A percentile compares a stretch with the other conserved stretches of the same genome.
These are phyloP conservation scores for Heterodera schachtii DNA, from an alignment of 1,140 invertebrate genomes.

Conservation along the genomic window DNA sequence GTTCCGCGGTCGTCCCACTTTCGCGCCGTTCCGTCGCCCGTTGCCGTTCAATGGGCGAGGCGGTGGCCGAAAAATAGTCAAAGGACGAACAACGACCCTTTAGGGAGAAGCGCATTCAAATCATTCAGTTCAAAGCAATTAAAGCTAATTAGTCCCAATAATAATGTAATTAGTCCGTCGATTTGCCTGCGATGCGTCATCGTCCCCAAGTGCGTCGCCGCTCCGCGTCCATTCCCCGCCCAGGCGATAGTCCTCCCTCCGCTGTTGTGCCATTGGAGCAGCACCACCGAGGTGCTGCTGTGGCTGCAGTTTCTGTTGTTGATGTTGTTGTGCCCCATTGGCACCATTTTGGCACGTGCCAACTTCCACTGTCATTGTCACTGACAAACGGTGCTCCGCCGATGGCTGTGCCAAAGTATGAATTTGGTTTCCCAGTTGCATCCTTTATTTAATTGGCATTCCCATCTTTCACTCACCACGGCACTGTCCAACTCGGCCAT, in stretches of 20 bases:
- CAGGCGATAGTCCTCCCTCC: background rate
- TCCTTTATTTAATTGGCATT: background rate
- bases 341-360: background rate
- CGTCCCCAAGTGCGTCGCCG: background rate
- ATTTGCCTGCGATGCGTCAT: background rate
- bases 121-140: background rate
- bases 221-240: background rate
- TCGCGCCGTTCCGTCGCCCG: background rate
- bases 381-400: background rate
- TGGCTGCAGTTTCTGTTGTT: too few species aligned
- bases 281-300: background rate
- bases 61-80: slow-evolving; percentile 26
- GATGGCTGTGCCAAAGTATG: background rate
- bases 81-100: slow-evolving; percentile 26
- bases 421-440: too few species aligned
- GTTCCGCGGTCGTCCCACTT: too few species aligned
- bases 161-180: too few species aligned
- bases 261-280: background rate
- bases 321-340: background rate
- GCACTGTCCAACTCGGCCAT: too few species aligned
- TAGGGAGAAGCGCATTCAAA: background rate
- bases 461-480: background rate
- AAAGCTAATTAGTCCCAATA: too few species aligned
- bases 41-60: slow-evolving; percentile 7
- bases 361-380: background rate